These are phyloP conservation scores for Corydoras sp. DNA, from an alignment of 2,113 vertebrate species.

Conservation along the genomic window DNA sequence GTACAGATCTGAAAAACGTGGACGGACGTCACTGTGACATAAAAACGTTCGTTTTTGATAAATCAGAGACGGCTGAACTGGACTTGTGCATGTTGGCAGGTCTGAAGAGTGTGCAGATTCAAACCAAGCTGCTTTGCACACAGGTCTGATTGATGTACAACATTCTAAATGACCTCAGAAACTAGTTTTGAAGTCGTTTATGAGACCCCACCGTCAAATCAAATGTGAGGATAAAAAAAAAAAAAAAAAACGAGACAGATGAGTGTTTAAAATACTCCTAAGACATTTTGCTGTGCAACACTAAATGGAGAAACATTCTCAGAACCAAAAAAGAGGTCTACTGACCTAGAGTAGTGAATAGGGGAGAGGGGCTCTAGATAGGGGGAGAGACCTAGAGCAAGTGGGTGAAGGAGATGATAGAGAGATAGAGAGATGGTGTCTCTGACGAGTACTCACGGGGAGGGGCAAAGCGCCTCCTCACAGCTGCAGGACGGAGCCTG, in stretches of 20 bases:
- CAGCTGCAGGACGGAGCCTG: slow-evolving; percentile 99
- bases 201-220: neutral
- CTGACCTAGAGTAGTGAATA: slow-evolving; percentile 31
- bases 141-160: neutral
- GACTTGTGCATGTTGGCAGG: neutral
- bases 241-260: slow-evolving; percentile 15
- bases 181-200: neutral
- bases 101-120: neutral
- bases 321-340: slow-evolving; percentile 23
- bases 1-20: no score
- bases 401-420: slow-evolving; percentile 49
- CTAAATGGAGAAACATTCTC: slow-evolving; percentile 10
- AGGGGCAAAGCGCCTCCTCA: slow-evolving; percentile 98
- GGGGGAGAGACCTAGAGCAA: slow-evolving; percentile 56
- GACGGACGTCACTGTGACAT: no score
- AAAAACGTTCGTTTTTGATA: no score
- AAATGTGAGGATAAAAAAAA: neutral
- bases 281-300: slow-evolving; percentile 13
- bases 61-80: no score
- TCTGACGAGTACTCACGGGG: slow-evolving; percentile 97
- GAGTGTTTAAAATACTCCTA: neutral
- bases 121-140: neutral
- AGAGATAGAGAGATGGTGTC: slow-evolving; percentile 61
- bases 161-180: neutral
- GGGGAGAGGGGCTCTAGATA: slow-evolving; percentile 43